phyloP scores from a whole-genome alignment of 2,797 vertebrate genomes.

The Smutsia temminckii region DNA sequence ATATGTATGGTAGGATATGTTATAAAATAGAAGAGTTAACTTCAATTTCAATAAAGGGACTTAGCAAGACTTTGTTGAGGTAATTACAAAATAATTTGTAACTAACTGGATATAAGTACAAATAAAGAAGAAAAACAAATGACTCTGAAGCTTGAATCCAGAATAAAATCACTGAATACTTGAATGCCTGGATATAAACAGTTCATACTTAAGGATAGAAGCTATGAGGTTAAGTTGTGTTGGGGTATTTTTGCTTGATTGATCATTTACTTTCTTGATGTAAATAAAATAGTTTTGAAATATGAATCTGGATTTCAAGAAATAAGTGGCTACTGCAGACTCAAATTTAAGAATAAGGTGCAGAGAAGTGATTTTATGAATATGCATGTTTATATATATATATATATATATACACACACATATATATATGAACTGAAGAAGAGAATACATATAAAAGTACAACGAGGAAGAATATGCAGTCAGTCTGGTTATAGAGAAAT shows the following conservation, averaged over 20 bases:
- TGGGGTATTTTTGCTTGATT: not conserved
- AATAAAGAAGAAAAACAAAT: not conserved
- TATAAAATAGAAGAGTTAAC: not conserved
- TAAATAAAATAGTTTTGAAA: not conserved
- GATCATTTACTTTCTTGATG: not conserved
- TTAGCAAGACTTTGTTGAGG: not conserved
- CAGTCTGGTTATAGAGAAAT: not conserved
- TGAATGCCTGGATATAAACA: not conserved
- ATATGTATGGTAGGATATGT: not conserved
- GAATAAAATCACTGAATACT: not conserved
- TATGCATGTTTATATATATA: not conserved
- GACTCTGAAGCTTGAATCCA: not conserved
- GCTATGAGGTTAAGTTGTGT: not conserved
- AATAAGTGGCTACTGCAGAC: not conserved
- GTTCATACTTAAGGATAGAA: not conserved
- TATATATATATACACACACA: not conserved
- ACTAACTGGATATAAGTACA: not conserved
- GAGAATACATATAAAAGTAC: not conserved
- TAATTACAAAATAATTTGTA: not conserved
- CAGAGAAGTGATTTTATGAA: not conserved
- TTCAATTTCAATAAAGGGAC: not conserved
- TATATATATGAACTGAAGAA: not conserved
- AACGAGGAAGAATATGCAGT: not conserved
- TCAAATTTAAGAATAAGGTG: not conserved
- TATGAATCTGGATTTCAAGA: not conserved